Evolutionary conservation across 2,888 invertebrate genomes (phyloP), one percentile per base, ranked within the genome.

Genomic region (Netelia inedita): DNA sequence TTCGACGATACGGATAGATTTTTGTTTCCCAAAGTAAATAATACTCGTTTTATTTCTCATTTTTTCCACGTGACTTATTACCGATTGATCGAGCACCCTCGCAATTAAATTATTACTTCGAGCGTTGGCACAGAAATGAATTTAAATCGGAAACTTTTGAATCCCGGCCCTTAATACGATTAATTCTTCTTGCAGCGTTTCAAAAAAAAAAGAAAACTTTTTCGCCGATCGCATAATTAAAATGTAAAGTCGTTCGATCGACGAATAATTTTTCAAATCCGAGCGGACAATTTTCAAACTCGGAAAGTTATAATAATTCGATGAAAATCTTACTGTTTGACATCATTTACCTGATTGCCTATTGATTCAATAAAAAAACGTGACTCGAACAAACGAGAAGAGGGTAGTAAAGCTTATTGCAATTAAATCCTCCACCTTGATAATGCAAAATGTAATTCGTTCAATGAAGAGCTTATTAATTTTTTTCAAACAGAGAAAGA

Each of bases 101-200:
- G 59, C 80, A 76, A 81, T 81, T 76, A 66, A 65, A 75, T 75
- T 79, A 69, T 19, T 21, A 68, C 72, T 84, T 79, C 57, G 69
- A 84, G 63, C 76, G 80, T 41, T 80, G 59, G 78, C 16, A 14
- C 35, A 59, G 28, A 55, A 57, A 19, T 35, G 71, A 50, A 80
- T 83, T 78, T 68, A 28, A 28, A 28, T 5, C 28, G 5, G 28
- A 28, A 28, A 5, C 5, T 28, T 28, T 28, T 28, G 0, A 28
- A 28, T 28, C 28, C 5, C 5, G 28, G 3, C 3, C 3, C 83
- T 28, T 63, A 55, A n/a, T 53, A 73, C 71, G 28, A 66, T 79
- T 79, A 16, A 66, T n/a, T 50, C 50, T 0, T 11, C 0, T n/a
- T 28, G 28, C 5, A 28, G 3, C 28, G 28, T 28, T 28, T 28